phyloP scores from a whole-genome alignment of 2,113 vertebrate genomes.

The Sinocyclocheilus grahami region DNA sequence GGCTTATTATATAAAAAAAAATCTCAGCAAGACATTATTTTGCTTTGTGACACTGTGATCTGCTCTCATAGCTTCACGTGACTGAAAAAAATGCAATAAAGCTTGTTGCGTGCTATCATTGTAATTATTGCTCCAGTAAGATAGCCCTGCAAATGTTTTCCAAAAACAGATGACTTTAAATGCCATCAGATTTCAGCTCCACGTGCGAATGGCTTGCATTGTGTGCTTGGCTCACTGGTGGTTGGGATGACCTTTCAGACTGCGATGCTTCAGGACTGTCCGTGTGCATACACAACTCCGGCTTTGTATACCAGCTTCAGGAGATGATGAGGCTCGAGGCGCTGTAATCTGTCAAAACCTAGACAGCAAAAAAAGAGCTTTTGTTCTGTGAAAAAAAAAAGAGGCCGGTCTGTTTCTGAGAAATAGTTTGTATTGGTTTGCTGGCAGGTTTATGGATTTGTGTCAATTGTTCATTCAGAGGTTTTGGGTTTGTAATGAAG shows the following conservation, averaged over 20 bases:
- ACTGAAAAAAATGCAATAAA: neutral
- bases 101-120: neutral
- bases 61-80: slow-evolving; percentile 18
- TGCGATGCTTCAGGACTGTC: slow-evolving; percentile 62
- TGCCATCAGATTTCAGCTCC: slow-evolving; percentile 71
- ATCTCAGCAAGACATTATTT: neutral
- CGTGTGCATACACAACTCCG: slow-evolving; percentile 63
- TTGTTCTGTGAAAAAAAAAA: slow-evolving; percentile 58
- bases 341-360: slow-evolving; percentile 53
- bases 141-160: slow-evolving; percentile 44
- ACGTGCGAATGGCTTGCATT: slow-evolving; percentile 61
- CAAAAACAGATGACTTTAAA: slow-evolving; percentile 67
- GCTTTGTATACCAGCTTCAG: slow-evolving; percentile 70
- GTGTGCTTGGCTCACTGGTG: slow-evolving; percentile 53
- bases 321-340: slow-evolving; percentile 44
- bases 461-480: slow-evolving; percentile 1
- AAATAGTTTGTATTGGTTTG: slow-evolving; percentile 32
- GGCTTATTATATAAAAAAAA: neutral
- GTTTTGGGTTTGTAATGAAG: neutral
- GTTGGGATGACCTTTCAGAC: slow-evolving; percentile 73
- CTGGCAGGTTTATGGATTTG: slow-evolving; percentile 19
- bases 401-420: slow-evolving; percentile 49
- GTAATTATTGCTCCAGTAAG: slow-evolving; percentile 18
- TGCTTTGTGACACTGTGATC: neutral
- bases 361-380: slow-evolving; percentile 64